Base-by-base conservation (phyloP, 2,888 invertebrate species). In the Apodemia duryi region DNA sequence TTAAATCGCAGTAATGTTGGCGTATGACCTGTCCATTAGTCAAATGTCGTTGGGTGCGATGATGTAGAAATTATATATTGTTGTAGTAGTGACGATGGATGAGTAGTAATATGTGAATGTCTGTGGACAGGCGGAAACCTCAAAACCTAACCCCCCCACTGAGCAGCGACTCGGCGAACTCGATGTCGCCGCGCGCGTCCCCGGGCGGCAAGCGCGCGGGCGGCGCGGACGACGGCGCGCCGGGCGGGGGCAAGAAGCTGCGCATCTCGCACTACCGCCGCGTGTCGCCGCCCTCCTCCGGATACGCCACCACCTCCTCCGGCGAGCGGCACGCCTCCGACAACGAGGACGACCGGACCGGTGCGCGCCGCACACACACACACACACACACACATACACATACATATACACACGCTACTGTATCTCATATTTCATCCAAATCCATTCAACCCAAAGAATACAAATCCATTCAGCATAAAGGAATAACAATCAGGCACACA, bases 121-220 rank as follows among this genome's bases (percentile, higher is more conserved):
- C 13, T 46, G 46, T 46, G 46, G 0, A 35, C 85, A 95, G 96
- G 85, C 95, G 96, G 83, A 97, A 97, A 93, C 97, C 97, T 78
- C 96, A 97, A 92, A 97, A 97, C 89, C 93, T 97, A 78, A 97
- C 97, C 69, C 97, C 97, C 68, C 97, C 97, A 52, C 94, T 96
- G 72, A 96, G 96, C 81, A 97, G 96, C 77, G 97, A 97, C 80
- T 96, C 96, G 51, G 96, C 97, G 60, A 96, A 96, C 78, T 97
- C 97, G 68, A 95, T 97, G 4, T 96, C 96, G 67, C 96, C 96
- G 69, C 96, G 96, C 73, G 93, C 92, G 69, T 93, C 93, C 52
- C 92, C 93, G 65, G 73, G 81, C 70, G 75, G 70, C 73, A 96
- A 91, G 89, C 95, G 81, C 95, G 95, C 71, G 94, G 95, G 70